Conservation (phyloP, 2,888 invertebrate species). For the Campoplex capitator region DNA sequence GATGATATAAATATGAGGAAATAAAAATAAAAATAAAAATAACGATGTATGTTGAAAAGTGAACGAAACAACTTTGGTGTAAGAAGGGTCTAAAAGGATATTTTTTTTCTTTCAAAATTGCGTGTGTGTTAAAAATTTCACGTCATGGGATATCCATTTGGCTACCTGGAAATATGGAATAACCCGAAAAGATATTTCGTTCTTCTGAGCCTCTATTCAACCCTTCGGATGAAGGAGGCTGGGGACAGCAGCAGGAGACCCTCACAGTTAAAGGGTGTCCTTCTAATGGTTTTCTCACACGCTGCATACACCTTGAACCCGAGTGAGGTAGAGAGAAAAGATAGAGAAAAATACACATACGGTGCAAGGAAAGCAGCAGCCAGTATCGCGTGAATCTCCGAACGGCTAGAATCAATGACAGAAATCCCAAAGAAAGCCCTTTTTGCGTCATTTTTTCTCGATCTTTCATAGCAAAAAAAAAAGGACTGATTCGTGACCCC, state of each 20-base stretch:
- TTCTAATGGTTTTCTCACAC: constrained; percentile 82
- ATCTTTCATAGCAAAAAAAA: constrained; percentile 57
- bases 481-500: constrained; percentile 60
- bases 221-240: constrained; percentile 72
- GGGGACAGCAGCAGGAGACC: constrained; percentile 72
- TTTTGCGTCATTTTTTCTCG: constrained; percentile 55
- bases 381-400: constrained; percentile 56
- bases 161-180: constrained; percentile 78
- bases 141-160: constrained; percentile 45
- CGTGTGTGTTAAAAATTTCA: constrained; percentile 38
- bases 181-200: constrained; percentile 71
- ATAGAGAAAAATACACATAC: constrained; percentile 7
- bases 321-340: constrained; percentile 18
- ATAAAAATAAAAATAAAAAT: neutral
- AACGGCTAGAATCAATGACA: constrained; percentile 57
- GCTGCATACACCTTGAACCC: constrained; percentile 51
- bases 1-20: neutral
- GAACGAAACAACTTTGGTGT: neutral
- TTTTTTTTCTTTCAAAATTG: constrained; percentile 43
- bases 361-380: constrained; percentile 7
- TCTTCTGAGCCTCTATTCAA: constrained; percentile 72
- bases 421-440: constrained; percentile 55
- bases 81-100: neutral
- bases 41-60: neutral
- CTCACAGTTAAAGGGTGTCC: constrained; percentile 80